Conservation (phyloP, 2,113 vertebrate species). For the Origma solitaria region DNA sequence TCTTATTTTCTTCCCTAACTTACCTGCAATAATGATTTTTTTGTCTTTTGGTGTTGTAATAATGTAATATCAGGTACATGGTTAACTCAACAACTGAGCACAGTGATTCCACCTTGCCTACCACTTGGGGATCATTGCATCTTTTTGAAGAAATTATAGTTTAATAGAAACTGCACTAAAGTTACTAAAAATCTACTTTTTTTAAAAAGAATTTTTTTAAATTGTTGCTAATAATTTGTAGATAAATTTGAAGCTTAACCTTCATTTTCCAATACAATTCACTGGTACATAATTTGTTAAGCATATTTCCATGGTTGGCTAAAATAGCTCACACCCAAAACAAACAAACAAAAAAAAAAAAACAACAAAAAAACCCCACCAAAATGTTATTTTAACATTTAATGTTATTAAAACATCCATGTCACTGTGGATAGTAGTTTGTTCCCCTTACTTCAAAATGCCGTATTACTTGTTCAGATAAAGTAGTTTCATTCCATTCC, state of each 20-base stretch:
- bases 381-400: not conserved
- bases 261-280: not conserved
- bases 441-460: not conserved
- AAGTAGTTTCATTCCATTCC: not conserved
- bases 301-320: not conserved
- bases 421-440: not conserved
- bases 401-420: not conserved
- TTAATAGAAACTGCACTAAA: not conserved
- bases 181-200: too few species aligned
- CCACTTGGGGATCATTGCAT: not conserved
- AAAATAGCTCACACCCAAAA: not conserved
- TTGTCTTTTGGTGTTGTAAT: not conserved
- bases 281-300: not conserved
- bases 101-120: not conserved
- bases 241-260: not conserved
- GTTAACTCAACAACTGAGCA: not conserved
- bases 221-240: not conserved
- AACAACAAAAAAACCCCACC: fast-evolving
- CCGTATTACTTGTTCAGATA: not conserved
- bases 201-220: not conserved
- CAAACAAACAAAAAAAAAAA: not conserved
- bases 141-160: not conserved
- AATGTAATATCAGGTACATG: not conserved
- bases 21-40: not conserved
- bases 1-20: not conserved